Evolutionary conservation across 2,797 vertebrate genomes (phyloP), one percentile per base, ranked within the genome.

Genomic region (Anableps anableps): DNA sequence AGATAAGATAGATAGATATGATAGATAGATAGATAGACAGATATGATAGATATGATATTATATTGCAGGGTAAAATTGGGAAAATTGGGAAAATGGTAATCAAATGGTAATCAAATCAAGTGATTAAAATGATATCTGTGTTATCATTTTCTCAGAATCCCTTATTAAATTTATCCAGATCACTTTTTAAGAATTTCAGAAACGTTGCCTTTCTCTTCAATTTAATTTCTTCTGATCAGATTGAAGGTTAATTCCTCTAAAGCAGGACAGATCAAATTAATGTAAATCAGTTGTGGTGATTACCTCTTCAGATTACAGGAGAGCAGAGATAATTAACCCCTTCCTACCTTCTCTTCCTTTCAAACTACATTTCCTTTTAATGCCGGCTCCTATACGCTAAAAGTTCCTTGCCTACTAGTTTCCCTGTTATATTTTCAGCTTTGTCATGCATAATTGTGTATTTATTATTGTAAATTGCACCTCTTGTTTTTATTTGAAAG

Each of bases 251-350:
- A 72, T 29, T 72, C 43, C 26, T 72, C 68, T 29, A 47, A 51
- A 74, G 47, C 2, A 74, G 8, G 47, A 72, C 41, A 38, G 48
- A 74, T 74, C 50, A 74, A 53, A 74, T 53, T 47, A 72, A 72
- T 74, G 72, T 53, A 48, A 73, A 36, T 36, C 48, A 73, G 47
- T 50, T 51, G 72, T 26, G 31, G 26, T 74, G 48, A 53, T 80
- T 53, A 74, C 48, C 72, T 53, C 31, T 26, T 31, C 48, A 74
- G 31, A 74, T 26, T 53, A 36, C 10, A 38, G 34, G 47, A 29
- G 34, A 74, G 48, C 48, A 23, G 72, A 26, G 34, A 34, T 53
- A 53, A 51, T 38, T 51, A 74, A 74, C 72, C 47, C 48, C 29
- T 74, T 74, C 10, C 21, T 23, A 38, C 21, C 13, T 38, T 7